These are phyloP conservation scores for Oryctolagus cuniculus DNA, from an alignment of 2,113 vertebrate species.

Conservation along the genomic window mOryCun1.1 NC_091438.1:133060001-133060500, in stretches of 20 bases:
- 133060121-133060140: neutral
- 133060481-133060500: neutral
- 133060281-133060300: neutral
- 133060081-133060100: neutral
- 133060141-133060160: neutral
- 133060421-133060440: neutral
- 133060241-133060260: neutral
- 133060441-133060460: neutral
- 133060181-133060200: neutral
- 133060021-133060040: neutral
- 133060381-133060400: neutral
- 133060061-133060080: neutral
- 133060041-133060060: neutral
- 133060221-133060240: conserved; percentile 39
- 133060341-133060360: neutral
- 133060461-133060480: conserved; percentile 17
- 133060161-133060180: neutral
- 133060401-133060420: neutral
- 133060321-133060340: neutral
- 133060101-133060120: neutral
- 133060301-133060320: too few relatives aligned
- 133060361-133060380: neutral
- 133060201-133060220: conserved; percentile 7
- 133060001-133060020: neutral
- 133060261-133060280: neutral